Evolutionary conservation across 2,888 invertebrate species (phyloP), one percentile per base, ranked within the genome.

Genomic region (Eupithecia subfuscata): DNA sequence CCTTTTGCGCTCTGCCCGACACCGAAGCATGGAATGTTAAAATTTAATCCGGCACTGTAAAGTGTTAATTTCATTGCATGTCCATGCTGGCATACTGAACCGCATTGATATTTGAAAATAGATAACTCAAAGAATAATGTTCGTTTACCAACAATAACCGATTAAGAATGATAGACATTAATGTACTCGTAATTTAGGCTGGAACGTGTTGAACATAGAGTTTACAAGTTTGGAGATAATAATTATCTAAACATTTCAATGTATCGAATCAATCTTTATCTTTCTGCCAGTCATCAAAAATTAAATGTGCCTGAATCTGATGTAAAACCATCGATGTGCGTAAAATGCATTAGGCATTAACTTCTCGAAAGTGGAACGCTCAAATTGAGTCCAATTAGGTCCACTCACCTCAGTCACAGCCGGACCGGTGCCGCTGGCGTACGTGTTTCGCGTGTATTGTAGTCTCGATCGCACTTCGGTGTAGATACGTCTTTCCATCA

Each of bases 1-100:
- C 74, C 74, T 79, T 77, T 74, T 77, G 43, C 68, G n/a, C 79
- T 78, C 64, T 78, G 70, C 70, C 74, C 7, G 18, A 40, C 22
- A 69, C 43, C 43, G 68, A 45, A 68, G 43, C 43, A 68, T 40
- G 68, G 68, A 45, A 68, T 43, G 25, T 68, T 45, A 7, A 68
- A 43, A 25, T 45, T 68, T 68, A 22, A 68, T 68, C 68, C 22
- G 22, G 25, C 22, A 25, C 7, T 11, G 37, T n/a, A 34, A 65
- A 65, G 37, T n/a, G 40, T 64, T 64, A 67, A 37, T 45, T 68
- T 43, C 22, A 43, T 16, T 40, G 25, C 64, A 18, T 64, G 34
- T 64, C 2, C 30, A 64, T 64, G 64, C 9, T 64, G 34, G 22
- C 16, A 64, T 60, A 25, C 64, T 18, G 34, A 64, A 64, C 34